Evolutionary conservation across 2,797 vertebrate species (phyloP).

Genomic region (Mycteria americana): DNA sequence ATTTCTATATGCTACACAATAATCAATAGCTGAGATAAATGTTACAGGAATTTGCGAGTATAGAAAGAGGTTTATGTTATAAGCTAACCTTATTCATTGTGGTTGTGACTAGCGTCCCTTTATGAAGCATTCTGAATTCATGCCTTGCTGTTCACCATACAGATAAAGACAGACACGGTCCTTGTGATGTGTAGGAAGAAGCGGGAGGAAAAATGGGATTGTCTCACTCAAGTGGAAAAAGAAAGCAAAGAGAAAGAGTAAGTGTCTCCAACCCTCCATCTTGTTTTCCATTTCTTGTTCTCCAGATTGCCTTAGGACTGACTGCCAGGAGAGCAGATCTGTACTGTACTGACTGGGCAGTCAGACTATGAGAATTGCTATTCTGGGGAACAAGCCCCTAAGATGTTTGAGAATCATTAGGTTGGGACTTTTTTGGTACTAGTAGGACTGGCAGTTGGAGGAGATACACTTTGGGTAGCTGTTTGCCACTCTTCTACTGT

Average conservation of each 20-base stretch:
- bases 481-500: neutral
- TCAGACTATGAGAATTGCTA: neutral
- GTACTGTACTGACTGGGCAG: neutral
- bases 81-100: neutral
- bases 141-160: neutral
- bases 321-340: neutral
- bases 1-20: neutral
- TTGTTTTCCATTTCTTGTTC: neutral
- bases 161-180: conserved; percentile 95
- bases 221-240: conserved; percentile 91
- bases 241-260: conserved; percentile 96
- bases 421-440: neutral
- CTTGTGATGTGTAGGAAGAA: conserved; percentile 94
- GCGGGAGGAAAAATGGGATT: conserved; percentile 90
- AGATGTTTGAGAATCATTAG: neutral
- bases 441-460: neutral
- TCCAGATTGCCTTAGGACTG: neutral
- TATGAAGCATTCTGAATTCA: neutral
- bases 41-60: neutral
- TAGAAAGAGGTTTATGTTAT: neutral
- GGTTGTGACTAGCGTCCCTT: neutral
- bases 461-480: neutral
- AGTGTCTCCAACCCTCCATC: conserved; percentile 59
- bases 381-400: neutral
- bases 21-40: neutral